Base-by-base conservation (phyloP, 2,797 vertebrate genomes). In the Spizella passerina region DNA sequence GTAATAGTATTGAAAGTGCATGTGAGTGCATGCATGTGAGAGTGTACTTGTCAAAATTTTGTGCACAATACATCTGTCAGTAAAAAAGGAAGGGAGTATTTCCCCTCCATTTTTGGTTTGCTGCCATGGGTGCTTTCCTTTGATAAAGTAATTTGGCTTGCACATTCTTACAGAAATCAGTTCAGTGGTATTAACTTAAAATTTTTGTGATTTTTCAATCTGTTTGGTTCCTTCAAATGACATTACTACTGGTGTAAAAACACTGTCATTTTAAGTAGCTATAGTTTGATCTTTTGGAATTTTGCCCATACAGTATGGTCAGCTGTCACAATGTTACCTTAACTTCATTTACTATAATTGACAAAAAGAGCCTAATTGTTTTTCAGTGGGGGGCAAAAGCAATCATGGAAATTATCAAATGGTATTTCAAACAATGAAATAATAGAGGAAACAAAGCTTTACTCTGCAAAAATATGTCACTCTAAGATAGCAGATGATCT, bases 21-120 rank as follows among this genome's bases (percentile, higher is more conserved):
- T 53, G 29, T 21, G 63, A 69, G 55, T 53, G 55, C 76, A 53
- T 7, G 22, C 64, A 50, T 83, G 71, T 95, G 75, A 96, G 92
- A 79, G 77, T 55, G 36, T 73, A 30, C 77, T 93, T 86, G 89
- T 78, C 75, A 72, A 90, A 95, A 86, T 95, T 91, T 76, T 90
- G 60, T 14, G 43, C 32, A 93, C 91, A 82, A 82, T 92, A 46
- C 73, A 86, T 92, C 83, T 53, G 14, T 69, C 57, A 68, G 59
- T 94, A 87, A 90, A 85, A 85, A 82, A 57, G 71, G 68, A 95
- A 85, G 34, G 41, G 47, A 82, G 21, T 12, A 9, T 87, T 86
- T 94, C 47, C 46, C 91, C 44, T 39, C 29, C 12, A 18, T 47
- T 95, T 86, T 90, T 81, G 27, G n/a, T 87, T 93, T 84, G 24